These are phyloP conservation scores for Drosophila aldrichi DNA, from an alignment of 2,888 invertebrate genomes.

Conservation along the genomic window DNA sequence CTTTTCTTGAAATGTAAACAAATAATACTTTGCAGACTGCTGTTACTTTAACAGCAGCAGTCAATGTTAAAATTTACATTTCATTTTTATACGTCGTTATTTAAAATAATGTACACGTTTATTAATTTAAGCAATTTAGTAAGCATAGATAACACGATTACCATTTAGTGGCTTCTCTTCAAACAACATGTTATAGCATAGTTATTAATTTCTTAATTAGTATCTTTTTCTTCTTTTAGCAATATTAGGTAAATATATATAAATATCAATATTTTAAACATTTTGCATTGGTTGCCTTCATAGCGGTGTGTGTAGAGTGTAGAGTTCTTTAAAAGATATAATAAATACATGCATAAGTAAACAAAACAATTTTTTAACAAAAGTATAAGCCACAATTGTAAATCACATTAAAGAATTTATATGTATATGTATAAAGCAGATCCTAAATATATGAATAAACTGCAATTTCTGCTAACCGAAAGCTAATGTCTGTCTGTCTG, in stretches of 20 bases:
- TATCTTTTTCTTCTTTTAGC: constrained; percentile 29
- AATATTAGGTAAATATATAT: constrained; percentile 39
- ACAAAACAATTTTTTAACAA: constrained; percentile 39
- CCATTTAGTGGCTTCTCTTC: constrained; percentile 17
- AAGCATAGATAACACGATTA: constrained; percentile 60
- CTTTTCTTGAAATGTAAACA: constrained; percentile 1
- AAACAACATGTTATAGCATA: constrained; percentile 34
- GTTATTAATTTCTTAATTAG: constrained; percentile 3
- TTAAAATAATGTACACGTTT: constrained; percentile 57
- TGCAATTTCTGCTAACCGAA: constrained; percentile 23
- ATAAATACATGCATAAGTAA: constrained; percentile 50
- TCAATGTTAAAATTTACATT: background rate
- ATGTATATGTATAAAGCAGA: constrained; percentile 19
- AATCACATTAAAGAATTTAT: constrained; percentile 67
- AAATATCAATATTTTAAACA: constrained; percentile 48
- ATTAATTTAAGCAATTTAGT: constrained; percentile 68
- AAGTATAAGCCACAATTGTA: constrained; percentile 72
- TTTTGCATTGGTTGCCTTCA: constrained; percentile 31
- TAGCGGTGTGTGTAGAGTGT: constrained; percentile 41
- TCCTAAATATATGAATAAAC: constrained; percentile 16
- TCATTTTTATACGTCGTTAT: background rate
- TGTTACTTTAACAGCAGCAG: background rate
- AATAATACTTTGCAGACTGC: background rate
- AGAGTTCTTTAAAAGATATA: constrained; percentile 40
- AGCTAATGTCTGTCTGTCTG: constrained; percentile 18